phyloP scores from a whole-genome alignment of 92 coral and sea anemone species.

The Zoanthus sansibaricus region DNA sequence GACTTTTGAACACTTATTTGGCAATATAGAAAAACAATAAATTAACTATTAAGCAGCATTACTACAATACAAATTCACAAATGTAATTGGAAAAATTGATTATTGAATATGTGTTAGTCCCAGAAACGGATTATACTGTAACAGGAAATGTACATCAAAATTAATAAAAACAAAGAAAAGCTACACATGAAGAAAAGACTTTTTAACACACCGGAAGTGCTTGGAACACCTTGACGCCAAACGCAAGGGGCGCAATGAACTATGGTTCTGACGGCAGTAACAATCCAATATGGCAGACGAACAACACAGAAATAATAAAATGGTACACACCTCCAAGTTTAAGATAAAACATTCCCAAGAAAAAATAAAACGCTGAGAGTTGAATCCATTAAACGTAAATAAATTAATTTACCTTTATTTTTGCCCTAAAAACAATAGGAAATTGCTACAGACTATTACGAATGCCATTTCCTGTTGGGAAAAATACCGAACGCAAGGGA shows the following conservation, averaged over 20 bases:
- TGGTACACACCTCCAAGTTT: conserved; percentile 14
- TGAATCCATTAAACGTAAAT: neutral
- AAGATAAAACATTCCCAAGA: neutral
- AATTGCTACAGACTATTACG: neutral
- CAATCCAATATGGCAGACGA: conserved; percentile 51
- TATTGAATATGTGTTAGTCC: too few species aligned
- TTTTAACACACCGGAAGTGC: conserved; percentile 16
- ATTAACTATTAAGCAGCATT: too few species aligned
- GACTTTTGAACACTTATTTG: too few species aligned
- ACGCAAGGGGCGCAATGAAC: conserved; percentile 23
- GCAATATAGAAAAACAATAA: too few species aligned
- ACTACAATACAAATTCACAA: too few species aligned
- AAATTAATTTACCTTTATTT: neutral
- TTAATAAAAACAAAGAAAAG: neutral
- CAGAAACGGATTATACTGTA: too few species aligned
- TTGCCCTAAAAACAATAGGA: neutral
- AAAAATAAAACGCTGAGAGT: neutral
- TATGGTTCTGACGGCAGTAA: conserved; percentile 1
- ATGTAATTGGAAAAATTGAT: too few species aligned
- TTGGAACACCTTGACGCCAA: conserved; percentile 9
- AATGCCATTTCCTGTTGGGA: conserved; percentile 38
- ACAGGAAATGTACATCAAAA: too few species aligned
- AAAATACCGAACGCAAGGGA: neutral
- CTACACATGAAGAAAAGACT: neutral
- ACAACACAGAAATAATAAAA: conserved; percentile 1